phyloP scores from a whole-genome alignment of 1,140 invertebrate genomes.

The Protaetia brevitarsis region DNA sequence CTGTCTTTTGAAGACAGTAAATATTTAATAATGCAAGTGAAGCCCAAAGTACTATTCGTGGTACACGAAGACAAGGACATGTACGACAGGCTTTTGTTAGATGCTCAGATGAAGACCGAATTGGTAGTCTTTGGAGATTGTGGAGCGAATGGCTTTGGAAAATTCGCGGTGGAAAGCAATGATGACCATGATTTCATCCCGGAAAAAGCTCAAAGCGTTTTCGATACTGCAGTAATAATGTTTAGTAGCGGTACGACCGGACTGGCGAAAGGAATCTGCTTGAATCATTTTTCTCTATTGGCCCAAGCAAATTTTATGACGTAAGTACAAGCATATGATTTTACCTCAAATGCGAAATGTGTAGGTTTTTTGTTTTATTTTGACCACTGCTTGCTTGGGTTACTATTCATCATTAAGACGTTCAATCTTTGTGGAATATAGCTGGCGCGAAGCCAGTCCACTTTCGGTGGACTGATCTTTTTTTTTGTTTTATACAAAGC shows the following conservation, averaged over 20 bases:
- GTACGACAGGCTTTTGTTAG: conserved; percentile 20
- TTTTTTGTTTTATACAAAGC: no score
- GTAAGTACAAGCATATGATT: no score
- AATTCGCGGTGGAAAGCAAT: conserved; percentile 10
- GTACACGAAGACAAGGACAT: conserved; percentile 41
- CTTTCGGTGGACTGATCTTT: no score
- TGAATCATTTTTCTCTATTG: conserved; percentile 26
- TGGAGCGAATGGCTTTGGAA: conserved; percentile 21
- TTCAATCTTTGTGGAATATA: no score
- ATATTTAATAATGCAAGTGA: conserved; percentile 31
- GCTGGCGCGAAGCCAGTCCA: no score
- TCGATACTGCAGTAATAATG: conserved; percentile 33
- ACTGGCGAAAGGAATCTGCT: conserved; percentile 37
- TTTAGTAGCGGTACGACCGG: conserved; percentile 40
- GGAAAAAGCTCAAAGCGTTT: conserved; percentile 4
- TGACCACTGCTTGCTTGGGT: no score
- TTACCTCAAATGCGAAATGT: no score
- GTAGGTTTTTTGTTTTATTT: no score
- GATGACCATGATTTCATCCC: conserved; percentile 26
- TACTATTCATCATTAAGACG: no score
- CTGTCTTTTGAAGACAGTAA: conserved; percentile 29
- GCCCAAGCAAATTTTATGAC: neutral
- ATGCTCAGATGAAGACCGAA: conserved; percentile 19
- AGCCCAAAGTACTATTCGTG: conserved; percentile 41
- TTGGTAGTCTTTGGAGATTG: conserved; percentile 32